Conservation (phyloP, 2,888 invertebrate species). For the Thereva nobilitata region DNA sequence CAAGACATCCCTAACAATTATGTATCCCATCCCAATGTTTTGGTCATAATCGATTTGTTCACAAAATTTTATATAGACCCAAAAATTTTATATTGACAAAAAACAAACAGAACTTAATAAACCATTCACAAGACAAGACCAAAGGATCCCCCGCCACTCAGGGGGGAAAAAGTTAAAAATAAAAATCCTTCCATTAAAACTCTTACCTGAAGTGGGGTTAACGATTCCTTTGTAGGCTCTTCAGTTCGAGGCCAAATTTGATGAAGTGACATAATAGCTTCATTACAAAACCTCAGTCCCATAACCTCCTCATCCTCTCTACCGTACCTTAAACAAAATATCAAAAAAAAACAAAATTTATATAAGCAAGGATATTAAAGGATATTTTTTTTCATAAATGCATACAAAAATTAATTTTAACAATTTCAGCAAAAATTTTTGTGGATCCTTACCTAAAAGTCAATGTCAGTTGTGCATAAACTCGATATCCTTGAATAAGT, state of each 20-base stretch:
- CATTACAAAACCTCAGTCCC: conserved; percentile 97
- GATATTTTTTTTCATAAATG: neutral
- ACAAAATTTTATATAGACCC: no score
- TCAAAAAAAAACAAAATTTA: conserved; percentile 34
- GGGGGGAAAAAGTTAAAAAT: no score
- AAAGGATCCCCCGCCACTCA: no score
- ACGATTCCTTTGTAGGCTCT: conserved; percentile 63
- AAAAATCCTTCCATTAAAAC: no score
- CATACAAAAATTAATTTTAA: neutral
- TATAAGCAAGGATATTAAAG: neutral
- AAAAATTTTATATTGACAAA: no score
- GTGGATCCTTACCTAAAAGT: conserved; percentile 77
- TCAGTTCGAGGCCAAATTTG: conserved; percentile 77
- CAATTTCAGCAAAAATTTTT: neutral
- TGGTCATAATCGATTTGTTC: no score
- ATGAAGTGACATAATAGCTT: conserved; percentile 89
- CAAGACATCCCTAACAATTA: no score
- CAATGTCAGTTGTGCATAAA: conserved; percentile 83
- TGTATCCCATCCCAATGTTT: no score
- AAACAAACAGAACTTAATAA: no score
- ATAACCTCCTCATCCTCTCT: conserved; percentile 98
- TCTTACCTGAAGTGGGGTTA: conserved; percentile 76
- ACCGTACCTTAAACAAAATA: conserved; percentile 69
- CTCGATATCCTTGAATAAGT: conserved; percentile 75
- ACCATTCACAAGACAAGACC: no score